Conservation (phyloP, 1,140 invertebrate species). For the Vanessa tameamea region DNA sequence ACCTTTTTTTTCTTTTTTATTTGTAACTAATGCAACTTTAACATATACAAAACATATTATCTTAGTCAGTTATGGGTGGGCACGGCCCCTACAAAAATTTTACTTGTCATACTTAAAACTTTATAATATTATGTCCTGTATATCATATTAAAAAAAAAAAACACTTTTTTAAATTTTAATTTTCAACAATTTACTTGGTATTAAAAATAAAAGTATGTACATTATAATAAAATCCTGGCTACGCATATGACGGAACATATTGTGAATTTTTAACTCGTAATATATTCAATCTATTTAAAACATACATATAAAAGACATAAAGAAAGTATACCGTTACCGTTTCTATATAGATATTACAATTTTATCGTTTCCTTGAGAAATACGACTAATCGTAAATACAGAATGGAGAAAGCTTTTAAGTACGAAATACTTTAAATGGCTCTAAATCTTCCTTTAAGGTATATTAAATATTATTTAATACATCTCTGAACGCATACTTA, state of each 20-base stretch:
- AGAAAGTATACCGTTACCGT: not conserved
- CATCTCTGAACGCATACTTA: not conserved
- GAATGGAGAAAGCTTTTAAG: slow-evolving; percentile 28
- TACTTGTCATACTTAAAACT: too few relatives aligned
- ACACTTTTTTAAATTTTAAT: too few relatives aligned
- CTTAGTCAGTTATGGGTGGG: too few relatives aligned
- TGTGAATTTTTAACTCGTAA: not conserved
- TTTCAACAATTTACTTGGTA: too few relatives aligned
- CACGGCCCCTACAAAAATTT: too few relatives aligned
- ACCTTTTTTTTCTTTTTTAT: too few relatives aligned
- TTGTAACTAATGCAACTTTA: too few relatives aligned
- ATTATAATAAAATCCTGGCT: too few relatives aligned
- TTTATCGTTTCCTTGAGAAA: slow-evolving; percentile 31
- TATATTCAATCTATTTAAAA: slow-evolving; percentile 6
- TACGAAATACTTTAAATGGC: slow-evolving; percentile 23
- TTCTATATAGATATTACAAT: slow-evolving; percentile 23
- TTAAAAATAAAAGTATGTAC: too few relatives aligned
- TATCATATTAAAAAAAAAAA: too few relatives aligned
- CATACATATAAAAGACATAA: slow-evolving; percentile 9
- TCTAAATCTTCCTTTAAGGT: slow-evolving; percentile 7
- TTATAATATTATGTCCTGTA: too few relatives aligned
- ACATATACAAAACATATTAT: too few relatives aligned
- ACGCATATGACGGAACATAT: not conserved
- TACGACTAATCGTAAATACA: slow-evolving; percentile 34
- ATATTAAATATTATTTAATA: slow-evolving; percentile 10